phyloP scores from a whole-genome alignment of 2,888 invertebrate species.

The Noctua fimbriata region DNA sequence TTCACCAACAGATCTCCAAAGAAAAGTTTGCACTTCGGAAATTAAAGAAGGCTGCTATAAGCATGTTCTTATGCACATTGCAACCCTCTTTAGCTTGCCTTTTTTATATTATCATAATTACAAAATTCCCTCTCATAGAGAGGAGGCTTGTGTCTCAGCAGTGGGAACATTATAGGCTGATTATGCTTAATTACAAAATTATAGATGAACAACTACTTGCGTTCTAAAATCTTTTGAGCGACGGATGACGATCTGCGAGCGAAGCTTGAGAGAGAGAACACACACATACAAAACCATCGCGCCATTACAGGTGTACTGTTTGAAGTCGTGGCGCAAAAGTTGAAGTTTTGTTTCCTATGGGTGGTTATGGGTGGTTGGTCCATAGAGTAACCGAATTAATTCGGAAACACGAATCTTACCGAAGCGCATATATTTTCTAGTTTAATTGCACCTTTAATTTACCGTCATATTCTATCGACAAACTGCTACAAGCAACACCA shows the following conservation, averaged over 20 bases:
- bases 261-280: neutral
- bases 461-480: conserved; percentile 1
- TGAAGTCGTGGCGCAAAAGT: neutral
- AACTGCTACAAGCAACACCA: neutral
- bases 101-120: neutral
- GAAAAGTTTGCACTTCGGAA: neutral
- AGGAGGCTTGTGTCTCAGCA: no score
- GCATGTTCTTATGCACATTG: neutral
- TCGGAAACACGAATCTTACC: neutral
- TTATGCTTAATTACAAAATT: no score
- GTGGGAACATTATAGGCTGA: no score
- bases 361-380: no score
- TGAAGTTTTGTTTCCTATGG: neutral
- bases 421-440: neutral
- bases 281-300: neutral
- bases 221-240: neutral
- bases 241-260: neutral
- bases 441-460: neutral
- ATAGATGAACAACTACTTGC: neutral
- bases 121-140: no score
- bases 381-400: no score
- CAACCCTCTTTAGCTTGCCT: neutral
- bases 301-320: neutral
- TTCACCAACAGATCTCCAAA: neutral
- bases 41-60: neutral